phyloP scores from a whole-genome alignment of 2,113 vertebrate genomes.

The Noturus placidus region DNA sequence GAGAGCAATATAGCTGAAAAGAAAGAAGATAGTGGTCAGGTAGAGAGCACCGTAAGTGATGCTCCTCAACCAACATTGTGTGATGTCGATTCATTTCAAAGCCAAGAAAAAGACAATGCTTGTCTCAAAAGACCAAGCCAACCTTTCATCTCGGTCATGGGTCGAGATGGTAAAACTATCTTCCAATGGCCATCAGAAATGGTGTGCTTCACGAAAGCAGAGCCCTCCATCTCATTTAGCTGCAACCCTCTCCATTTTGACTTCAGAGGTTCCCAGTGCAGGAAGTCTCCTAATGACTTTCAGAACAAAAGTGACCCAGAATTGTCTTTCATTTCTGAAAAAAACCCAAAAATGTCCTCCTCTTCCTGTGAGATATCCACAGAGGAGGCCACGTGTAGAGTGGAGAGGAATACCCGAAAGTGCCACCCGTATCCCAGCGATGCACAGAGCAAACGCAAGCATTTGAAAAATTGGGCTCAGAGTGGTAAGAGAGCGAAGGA shows the following conservation, averaged over 20 bases:
- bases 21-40: neutral
- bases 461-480: slow-evolving; percentile 40
- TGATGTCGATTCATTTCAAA: slow-evolving; percentile 16
- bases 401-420: slow-evolving; percentile 45
- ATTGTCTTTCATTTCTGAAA: slow-evolving; percentile 58
- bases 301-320: slow-evolving; percentile 66
- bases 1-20: neutral
- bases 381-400: slow-evolving; percentile 33
- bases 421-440: slow-evolving; percentile 29
- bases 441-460: slow-evolving; percentile 36
- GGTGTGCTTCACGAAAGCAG: slow-evolving; percentile 77
- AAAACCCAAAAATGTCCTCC: slow-evolving; percentile 34
- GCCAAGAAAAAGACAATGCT: slow-evolving; percentile 14
- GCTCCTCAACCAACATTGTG: neutral
- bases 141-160: slow-evolving; percentile 81
- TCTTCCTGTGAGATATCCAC: slow-evolving; percentile 46
- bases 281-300: slow-evolving; percentile 53
- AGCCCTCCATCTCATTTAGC: slow-evolving; percentile 82
- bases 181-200: slow-evolving; percentile 90
- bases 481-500: slow-evolving; percentile 29
- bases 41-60: neutral
- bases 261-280: slow-evolving; percentile 76
- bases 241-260: slow-evolving; percentile 89
- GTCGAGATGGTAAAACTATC: slow-evolving; percentile 76
- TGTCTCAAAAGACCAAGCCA: slow-evolving; percentile 55